Evolutionary conservation across 2,797 vertebrate genomes (phyloP).

Genomic region (Alca torda): DNA sequence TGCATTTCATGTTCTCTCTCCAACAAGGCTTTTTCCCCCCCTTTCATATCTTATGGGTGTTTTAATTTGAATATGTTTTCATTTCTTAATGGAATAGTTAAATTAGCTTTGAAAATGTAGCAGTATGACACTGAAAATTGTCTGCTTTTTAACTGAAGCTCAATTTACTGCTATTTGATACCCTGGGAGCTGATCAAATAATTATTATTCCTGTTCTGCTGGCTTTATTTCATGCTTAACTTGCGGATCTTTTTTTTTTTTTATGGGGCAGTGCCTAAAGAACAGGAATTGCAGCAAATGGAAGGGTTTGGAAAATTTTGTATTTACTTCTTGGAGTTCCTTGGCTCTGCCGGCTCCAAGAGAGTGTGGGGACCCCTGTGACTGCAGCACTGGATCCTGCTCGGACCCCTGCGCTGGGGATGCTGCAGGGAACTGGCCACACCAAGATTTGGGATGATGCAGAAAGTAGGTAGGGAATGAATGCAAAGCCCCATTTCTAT

Average conservation of each 20-base stretch:
- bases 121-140: constrained; percentile 58
- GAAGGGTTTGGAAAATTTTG: background rate
- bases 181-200: constrained; percentile 47
- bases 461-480: background rate
- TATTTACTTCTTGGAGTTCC: background rate
- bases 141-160: constrained; percentile 69
- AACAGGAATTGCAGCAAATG: constrained; percentile 4
- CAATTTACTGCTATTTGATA: constrained; percentile 65
- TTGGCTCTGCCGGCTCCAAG: background rate
- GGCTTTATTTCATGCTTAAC: constrained; percentile 52
- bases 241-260: background rate
- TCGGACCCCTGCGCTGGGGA: background rate
- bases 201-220: constrained; percentile 36
- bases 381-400: background rate
- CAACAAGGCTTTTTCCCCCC: background rate
- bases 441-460: background rate
- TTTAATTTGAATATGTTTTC: constrained; percentile 76
- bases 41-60: constrained; percentile 68
- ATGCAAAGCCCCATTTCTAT: background rate
- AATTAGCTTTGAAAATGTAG: constrained; percentile 66
- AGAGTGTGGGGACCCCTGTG: background rate
- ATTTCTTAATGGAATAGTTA: constrained; percentile 76
- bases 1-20: constrained; percentile 57
- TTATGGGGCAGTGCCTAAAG: background rate
- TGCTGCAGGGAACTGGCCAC: background rate